Evolutionary conservation across 2,113 vertebrate genomes (phyloP).

Genomic region (Theristicus caerulescens): DNA sequence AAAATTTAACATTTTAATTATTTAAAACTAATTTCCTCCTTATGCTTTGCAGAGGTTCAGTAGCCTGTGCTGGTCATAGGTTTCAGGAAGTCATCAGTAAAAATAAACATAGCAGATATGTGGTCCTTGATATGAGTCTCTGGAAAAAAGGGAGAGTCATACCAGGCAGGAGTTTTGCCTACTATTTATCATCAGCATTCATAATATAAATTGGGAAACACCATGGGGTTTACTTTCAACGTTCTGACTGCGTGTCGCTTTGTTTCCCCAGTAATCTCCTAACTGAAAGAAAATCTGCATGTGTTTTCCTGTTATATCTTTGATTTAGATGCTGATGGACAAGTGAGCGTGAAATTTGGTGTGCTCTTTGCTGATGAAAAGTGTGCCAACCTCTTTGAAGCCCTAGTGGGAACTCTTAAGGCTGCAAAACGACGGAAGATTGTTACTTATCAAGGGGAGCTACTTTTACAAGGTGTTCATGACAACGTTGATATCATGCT

Average conservation of each 20-base stretch:
- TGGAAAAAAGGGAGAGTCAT: background rate
- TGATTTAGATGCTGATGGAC: constrained; percentile 85
- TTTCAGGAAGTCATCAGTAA: background rate
- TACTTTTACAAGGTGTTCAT: constrained; percentile 94
- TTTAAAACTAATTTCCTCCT: background rate
- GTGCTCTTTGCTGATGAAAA: constrained; percentile 91
- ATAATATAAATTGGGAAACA: background rate
- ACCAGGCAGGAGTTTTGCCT: background rate
- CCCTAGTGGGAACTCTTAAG: constrained; percentile 92
- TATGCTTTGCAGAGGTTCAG: background rate
- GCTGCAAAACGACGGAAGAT: constrained; percentile 90
- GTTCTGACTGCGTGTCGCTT: background rate
- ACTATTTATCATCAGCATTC: background rate
- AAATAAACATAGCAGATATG: background rate
- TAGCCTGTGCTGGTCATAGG: background rate
- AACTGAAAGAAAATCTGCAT: background rate
- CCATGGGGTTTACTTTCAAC: background rate
- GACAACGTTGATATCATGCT: constrained; percentile 89
- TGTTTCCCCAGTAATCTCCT: background rate
- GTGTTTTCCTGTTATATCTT: background rate
- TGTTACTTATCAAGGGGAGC: constrained; percentile 82
- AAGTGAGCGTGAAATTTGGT: constrained; percentile 90
- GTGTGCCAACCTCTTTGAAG: constrained; percentile 98
- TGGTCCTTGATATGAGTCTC: background rate
- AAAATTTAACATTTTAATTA: background rate